Evolutionary conservation across 2,888 invertebrate genomes (phyloP).

Genomic region (Tortricodes alternella): DNA sequence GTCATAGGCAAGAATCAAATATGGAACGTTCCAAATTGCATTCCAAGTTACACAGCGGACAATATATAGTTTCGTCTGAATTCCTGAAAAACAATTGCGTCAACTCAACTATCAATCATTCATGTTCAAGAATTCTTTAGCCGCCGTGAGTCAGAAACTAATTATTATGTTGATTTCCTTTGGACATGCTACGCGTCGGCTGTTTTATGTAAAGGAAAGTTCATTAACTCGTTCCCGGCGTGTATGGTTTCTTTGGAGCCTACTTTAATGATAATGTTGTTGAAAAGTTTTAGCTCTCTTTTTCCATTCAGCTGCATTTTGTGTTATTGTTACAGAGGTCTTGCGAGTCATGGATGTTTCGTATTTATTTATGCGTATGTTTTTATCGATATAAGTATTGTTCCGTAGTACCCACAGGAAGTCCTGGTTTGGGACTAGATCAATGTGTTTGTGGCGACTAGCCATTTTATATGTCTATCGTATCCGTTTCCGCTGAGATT

Average conservation of each 20-base stretch:
- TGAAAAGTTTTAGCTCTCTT: neutral
- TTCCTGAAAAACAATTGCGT: conserved; percentile 46
- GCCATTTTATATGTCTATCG: no score
- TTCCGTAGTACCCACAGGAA: no score
- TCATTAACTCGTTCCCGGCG: conserved; percentile 41
- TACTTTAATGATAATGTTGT: conserved; percentile 5
- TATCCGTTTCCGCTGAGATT: no score
- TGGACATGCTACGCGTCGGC: conserved; percentile 40
- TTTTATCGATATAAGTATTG: no score
- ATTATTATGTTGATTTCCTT: conserved; percentile 58
- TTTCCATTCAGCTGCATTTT: conserved; percentile 1
- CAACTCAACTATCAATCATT: conserved; percentile 52
- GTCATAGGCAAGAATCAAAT: conserved; percentile 1
- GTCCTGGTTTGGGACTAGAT: no score
- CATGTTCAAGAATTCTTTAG: conserved; percentile 34
- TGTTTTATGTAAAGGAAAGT: conserved; percentile 39
- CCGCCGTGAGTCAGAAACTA: conserved; percentile 33
- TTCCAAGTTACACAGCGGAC: conserved; percentile 11
- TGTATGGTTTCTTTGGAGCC: conserved; percentile 5
- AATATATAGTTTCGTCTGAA: conserved; percentile 11
- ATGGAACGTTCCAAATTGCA: neutral
- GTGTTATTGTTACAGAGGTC: neutral
- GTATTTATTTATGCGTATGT: no score
- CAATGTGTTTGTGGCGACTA: no score
- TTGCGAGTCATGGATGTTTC: neutral